Evolutionary conservation across 2,888 invertebrate genomes (phyloP).

Genomic region (Gonocerus acuteangulatus): DNA sequence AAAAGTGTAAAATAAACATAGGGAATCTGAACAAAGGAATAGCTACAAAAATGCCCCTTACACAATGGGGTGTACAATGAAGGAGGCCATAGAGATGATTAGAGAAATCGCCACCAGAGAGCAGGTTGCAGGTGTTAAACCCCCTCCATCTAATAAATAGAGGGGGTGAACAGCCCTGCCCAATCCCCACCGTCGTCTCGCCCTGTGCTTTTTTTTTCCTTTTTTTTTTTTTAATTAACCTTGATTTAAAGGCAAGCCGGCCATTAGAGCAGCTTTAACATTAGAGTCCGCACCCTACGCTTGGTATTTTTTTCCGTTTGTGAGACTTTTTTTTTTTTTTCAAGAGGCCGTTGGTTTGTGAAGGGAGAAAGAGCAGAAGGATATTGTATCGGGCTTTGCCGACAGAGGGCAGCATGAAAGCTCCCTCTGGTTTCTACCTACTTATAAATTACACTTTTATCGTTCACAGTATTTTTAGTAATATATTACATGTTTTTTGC

Average conservation of each 20-base stretch:
- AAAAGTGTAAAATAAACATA: too few species aligned
- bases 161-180: neutral
- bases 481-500: too few species aligned
- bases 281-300: neutral
- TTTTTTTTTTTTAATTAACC: conserved; percentile 22
- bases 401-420: too few species aligned
- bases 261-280: conserved; percentile 10
- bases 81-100: conserved; percentile 7
- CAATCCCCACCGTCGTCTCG: neutral
- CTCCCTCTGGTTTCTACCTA: neutral
- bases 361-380: neutral
- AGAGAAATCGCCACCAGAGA: neutral
- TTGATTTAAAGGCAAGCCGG: conserved; percentile 14
- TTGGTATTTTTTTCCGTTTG: neutral
- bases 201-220: neutral
- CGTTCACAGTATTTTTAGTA: too few species aligned
- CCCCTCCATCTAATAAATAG: conserved; percentile 15
- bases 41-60: too few species aligned
- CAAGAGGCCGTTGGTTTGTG: neutral
- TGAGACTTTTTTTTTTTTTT: neutral
- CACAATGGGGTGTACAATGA: too few species aligned
- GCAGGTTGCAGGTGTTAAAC: conserved; percentile 11
- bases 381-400: neutral
- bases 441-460: too few species aligned
- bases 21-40: too few species aligned